Evolutionary conservation across 2,113 vertebrate genomes (phyloP).

Genomic region (Mesembrinibis cayennensis): DNA sequence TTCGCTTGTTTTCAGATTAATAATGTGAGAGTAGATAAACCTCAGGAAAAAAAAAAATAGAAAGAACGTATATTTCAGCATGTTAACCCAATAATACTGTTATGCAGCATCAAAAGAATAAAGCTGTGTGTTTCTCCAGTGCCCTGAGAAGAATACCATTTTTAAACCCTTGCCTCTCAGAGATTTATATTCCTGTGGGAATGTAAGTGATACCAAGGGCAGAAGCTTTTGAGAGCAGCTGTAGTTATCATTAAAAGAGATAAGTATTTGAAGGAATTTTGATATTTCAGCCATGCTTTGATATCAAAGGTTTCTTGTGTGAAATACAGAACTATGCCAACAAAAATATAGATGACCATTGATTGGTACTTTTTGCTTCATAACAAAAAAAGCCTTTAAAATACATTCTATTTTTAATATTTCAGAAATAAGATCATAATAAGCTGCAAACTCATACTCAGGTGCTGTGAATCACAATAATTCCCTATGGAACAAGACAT

Average conservation of each 20-base stretch:
- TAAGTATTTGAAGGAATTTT: slow-evolving; percentile 25
- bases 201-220: not conserved
- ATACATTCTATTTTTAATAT: not conserved
- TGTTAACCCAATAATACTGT: not conserved
- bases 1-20: not conserved
- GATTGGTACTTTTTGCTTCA: not conserved
- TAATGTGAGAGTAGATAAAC: not conserved
- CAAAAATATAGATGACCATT: not conserved
- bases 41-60: not conserved
- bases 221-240: slow-evolving; percentile 17
- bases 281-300: not conserved
- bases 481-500: not conserved
- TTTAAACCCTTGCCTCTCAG: not conserved
- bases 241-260: not conserved
- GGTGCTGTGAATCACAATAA: not conserved
- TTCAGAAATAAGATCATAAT: not conserved
- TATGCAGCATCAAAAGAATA: not conserved
- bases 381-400: not conserved
- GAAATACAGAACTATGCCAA: not conserved
- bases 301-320: not conserved
- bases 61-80: not conserved
- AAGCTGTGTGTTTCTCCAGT: not conserved
- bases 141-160: not conserved
- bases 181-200: slow-evolving; percentile 39
- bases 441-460: not conserved